phyloP scores from a whole-genome alignment of 92 coral and sea anemone genomes.

The Zoanthus solanderi region DNA sequence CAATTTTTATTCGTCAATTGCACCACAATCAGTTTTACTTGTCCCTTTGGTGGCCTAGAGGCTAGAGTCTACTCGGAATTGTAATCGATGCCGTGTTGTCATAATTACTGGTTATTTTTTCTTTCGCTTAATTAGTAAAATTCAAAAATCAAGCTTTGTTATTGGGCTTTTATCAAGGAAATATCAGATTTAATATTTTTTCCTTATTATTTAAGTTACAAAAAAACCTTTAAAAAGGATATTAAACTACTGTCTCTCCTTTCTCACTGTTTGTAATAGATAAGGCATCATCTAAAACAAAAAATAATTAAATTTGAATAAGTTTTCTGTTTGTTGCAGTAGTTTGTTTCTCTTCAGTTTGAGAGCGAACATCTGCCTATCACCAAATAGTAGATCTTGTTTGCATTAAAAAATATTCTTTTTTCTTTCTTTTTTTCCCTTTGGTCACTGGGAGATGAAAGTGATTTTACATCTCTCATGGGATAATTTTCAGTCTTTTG shows the following conservation, averaged over 20 bases:
- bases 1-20: constrained; percentile 29
- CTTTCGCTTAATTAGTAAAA: constrained; percentile 22
- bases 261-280: constrained; percentile 12
- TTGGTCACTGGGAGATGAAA: neutral
- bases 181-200: constrained; percentile 9
- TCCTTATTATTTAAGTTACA: neutral
- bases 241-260: neutral
- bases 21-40: constrained; percentile 31
- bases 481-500: neutral
- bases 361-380: neutral
- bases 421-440: neutral
- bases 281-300: neutral
- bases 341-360: constrained; percentile 28
- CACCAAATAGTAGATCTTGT: neutral
- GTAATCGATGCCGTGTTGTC: neutral
- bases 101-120: constrained; percentile 9
- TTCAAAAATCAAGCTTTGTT: neutral
- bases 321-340: constrained; percentile 2
- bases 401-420: neutral
- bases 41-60: neutral
- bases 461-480: neutral
- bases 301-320: constrained; percentile 20
- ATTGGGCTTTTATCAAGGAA: neutral
- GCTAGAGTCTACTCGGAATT: no score
- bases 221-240: constrained; percentile 19